Evolutionary conservation across 2,888 invertebrate species (phyloP).

Genomic region (Phaedon cochleariae): DNA sequence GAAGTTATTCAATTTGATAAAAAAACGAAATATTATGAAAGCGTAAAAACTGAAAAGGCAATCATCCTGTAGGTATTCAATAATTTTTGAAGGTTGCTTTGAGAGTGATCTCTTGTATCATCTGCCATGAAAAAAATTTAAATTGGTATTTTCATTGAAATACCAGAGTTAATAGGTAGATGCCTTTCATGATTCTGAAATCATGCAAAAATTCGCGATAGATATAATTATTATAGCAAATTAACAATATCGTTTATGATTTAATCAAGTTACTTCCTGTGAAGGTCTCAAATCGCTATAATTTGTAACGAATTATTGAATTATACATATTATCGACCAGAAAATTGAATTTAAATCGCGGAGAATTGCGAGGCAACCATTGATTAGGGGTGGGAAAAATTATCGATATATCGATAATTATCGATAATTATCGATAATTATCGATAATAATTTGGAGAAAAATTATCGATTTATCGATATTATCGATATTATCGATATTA

Average conservation of each 20-base stretch:
- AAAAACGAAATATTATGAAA: too few relatives aligned
- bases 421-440: too few relatives aligned
- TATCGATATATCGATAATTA: too few relatives aligned
- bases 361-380: constrained; percentile 9
- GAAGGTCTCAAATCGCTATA: background rate
- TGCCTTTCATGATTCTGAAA: background rate
- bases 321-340: constrained; percentile 25
- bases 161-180: background rate
- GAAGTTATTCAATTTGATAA: too few relatives aligned
- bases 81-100: too few relatives aligned
- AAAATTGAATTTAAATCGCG: constrained; percentile 33
- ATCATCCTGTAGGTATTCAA: too few relatives aligned
- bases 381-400: too few relatives aligned
- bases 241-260: background rate
- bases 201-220: background rate
- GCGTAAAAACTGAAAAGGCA: too few relatives aligned
- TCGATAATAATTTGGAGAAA: too few relatives aligned
- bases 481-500: too few relatives aligned
- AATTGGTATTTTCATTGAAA: background rate
- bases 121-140: background rate
- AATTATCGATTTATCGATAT: too few relatives aligned
- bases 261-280: background rate
- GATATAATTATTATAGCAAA: background rate
- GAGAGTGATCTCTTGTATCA: background rate
- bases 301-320: constrained; percentile 25